phyloP scores from a whole-genome alignment of 2,888 invertebrate genomes.

The Patella depressa region DNA sequence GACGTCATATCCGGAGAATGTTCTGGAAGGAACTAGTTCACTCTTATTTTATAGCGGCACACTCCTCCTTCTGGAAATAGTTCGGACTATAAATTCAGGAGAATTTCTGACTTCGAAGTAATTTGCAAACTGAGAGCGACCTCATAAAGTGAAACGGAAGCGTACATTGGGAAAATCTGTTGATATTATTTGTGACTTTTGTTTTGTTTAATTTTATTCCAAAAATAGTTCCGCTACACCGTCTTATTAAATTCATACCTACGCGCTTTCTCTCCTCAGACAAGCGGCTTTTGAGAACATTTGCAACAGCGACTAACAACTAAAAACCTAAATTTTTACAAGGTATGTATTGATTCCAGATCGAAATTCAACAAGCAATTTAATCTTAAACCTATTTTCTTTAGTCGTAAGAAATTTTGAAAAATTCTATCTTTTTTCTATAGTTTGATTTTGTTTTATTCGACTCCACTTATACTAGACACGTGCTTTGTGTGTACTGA shows the following conservation, averaged over 20 bases:
- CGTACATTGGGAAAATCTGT: too few species aligned
- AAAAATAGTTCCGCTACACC: background rate
- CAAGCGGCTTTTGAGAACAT: background rate
- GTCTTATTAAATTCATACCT: background rate
- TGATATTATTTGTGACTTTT: too few species aligned
- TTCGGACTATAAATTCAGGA: background rate
- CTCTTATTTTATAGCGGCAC: background rate
- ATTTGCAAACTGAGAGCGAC: background rate
- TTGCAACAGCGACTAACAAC: background rate
- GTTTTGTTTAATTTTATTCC: too few species aligned
- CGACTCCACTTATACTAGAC: background rate
- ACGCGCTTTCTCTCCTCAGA: constrained; percentile 9
- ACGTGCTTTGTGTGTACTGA: background rate
- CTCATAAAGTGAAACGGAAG: background rate
- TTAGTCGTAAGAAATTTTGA: too few species aligned
- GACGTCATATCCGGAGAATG: constrained; percentile 45
- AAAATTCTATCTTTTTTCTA: background rate
- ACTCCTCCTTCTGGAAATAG: constrained; percentile 13
- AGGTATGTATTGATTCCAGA: background rate
- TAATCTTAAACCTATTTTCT: background rate
- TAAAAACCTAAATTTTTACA: background rate
- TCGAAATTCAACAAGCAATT: background rate
- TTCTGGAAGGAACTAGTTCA: constrained; percentile 40
- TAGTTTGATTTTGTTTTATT: background rate
- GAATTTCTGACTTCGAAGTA: background rate